A percentile compares a stretch with the other conserved stretches of the same genome.
Conservation (phyloP, 2,113 vertebrate genomes). For the Willisornis vidua region DNA sequence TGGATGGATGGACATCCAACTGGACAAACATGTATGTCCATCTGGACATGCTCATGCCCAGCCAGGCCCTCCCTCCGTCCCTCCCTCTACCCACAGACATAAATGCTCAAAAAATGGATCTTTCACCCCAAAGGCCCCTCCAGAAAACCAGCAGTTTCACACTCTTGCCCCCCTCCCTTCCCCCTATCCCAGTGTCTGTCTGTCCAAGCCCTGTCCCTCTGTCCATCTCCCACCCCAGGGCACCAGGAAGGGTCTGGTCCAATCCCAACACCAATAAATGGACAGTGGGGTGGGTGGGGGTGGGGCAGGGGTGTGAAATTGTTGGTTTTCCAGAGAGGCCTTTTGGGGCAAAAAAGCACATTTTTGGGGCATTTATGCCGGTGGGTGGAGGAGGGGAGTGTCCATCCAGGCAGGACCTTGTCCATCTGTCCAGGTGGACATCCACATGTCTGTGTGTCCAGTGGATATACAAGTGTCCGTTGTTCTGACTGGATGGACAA, state of each 20-base stretch:
- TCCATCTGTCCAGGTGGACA: fast-evolving
- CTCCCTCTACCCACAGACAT: background rate
- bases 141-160: background rate
- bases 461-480: background rate
- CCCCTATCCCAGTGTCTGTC: background rate
- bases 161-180: too few relatives aligned
- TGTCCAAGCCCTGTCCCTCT: background rate
- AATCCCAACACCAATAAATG: background rate
- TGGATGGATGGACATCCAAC: too few relatives aligned
- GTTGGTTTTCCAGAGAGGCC: background rate
- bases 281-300: background rate
- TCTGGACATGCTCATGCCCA: too few relatives aligned
- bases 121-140: background rate
- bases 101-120: background rate
- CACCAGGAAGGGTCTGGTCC: background rate
- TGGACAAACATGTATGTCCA: too few relatives aligned
- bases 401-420: too few relatives aligned
- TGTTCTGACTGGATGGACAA: background rate
- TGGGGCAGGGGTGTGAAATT: background rate
- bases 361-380: too few relatives aligned
- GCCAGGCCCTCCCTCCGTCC: background rate
- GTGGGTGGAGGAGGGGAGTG: background rate
- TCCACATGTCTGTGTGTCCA: background rate
- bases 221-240: background rate
- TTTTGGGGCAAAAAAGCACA: background rate